Conservation (phyloP, 2,797 vertebrate species). For the Hybognathus amarus region DNA sequence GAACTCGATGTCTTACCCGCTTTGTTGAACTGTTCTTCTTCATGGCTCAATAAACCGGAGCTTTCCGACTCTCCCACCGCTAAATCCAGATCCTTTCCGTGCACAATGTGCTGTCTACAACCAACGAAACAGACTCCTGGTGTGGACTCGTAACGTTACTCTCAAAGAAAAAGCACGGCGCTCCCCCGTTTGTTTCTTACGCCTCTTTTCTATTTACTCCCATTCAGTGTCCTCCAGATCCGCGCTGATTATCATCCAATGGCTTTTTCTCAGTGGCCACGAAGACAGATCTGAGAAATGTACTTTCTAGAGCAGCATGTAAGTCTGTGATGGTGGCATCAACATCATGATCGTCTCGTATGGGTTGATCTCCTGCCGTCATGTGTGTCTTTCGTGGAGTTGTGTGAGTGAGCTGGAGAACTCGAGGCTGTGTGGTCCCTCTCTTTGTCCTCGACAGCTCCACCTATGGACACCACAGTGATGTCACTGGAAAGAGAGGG, state of each 20-base stretch:
- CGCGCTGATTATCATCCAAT: background rate
- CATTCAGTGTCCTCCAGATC: conserved; percentile 21
- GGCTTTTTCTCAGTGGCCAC: background rate
- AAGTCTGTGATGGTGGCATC: conserved; percentile 57
- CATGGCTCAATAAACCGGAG: conserved; percentile 70
- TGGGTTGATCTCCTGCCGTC: conserved; percentile 45
- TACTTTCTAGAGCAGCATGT: conserved; percentile 39
- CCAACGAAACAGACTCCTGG: conserved; percentile 29
- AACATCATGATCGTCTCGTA: conserved; percentile 32
- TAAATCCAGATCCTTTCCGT: conserved; percentile 50
- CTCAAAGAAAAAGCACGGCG: conserved; percentile 29
- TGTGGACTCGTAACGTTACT: conserved; percentile 15
- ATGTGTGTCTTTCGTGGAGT: conserved; percentile 43
- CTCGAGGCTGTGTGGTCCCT: conserved; percentile 52
- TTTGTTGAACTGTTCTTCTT: conserved; percentile 86
- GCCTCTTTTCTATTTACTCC: conserved; percentile 37
- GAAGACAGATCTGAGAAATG: conserved; percentile 23
- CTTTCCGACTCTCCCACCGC: conserved; percentile 29
- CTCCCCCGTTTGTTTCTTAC: conserved; percentile 38
- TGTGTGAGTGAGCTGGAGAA: conserved; percentile 51
- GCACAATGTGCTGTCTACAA: conserved; percentile 28
- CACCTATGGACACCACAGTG: conserved; percentile 60
- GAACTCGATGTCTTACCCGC: conserved; percentile 77
- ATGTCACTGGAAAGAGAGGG: conserved; percentile 51
- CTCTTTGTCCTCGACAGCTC: conserved; percentile 68